phyloP scores from a whole-genome alignment of 2,797 vertebrate species.

The Limosa lapponica region DNA sequence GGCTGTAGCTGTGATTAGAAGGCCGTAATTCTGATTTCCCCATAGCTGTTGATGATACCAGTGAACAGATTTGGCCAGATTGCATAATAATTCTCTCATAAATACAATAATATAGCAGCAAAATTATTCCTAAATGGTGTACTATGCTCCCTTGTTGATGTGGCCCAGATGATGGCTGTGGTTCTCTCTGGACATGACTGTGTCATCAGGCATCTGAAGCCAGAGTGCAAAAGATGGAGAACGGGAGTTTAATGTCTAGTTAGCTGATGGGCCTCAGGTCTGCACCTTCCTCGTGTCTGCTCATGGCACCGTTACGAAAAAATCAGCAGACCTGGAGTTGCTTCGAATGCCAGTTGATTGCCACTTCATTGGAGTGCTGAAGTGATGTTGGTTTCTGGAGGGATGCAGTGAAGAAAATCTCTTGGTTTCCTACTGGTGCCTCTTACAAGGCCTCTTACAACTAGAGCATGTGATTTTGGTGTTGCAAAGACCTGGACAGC shows the following conservation, averaged over 20 bases:
- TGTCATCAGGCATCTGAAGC: not conserved
- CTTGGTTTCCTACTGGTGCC: not conserved
- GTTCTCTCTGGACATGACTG: not conserved
- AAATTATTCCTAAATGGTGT: not conserved
- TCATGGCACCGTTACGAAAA: rapidly evolving
- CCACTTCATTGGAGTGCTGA: not conserved
- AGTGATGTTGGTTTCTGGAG: not conserved
- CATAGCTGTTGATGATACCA: not conserved
- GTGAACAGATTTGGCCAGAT: not conserved
- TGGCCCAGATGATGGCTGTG: not conserved
- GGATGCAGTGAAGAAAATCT: not conserved
- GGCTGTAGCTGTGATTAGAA: not conserved
- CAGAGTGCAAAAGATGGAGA: not conserved
- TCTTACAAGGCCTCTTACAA: not conserved
- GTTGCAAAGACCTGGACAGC: not conserved
- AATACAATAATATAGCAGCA: not conserved
- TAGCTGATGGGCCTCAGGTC: not conserved
- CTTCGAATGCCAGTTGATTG: not conserved
- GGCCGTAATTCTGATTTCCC: not conserved
- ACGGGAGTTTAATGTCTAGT: not conserved
- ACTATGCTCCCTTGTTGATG: not conserved
- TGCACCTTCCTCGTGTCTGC: not conserved
- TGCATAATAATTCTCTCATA: not conserved
- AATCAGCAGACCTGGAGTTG: not conserved
- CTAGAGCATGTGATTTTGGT: not conserved